Evolutionary conservation across 2,113 vertebrate genomes (phyloP).

Genomic region (Physeter macrocephalus): DNA sequence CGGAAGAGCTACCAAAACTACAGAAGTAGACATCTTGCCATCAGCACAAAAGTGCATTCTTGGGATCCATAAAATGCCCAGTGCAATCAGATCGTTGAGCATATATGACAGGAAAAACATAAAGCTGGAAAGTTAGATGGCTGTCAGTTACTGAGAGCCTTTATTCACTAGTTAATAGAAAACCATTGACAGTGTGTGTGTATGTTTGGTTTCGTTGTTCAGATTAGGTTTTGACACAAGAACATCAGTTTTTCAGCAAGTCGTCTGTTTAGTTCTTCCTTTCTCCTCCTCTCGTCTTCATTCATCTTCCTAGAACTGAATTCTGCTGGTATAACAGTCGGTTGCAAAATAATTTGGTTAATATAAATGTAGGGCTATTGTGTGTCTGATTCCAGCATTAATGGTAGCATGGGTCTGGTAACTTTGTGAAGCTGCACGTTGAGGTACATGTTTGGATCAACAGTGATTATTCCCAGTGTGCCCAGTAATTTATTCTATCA

Average conservation of each 20-base stretch:
- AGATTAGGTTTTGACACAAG: background rate
- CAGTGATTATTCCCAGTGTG: too few relatives aligned
- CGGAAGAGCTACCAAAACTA: background rate
- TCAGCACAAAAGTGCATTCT: background rate
- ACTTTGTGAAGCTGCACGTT: background rate
- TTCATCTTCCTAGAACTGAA: slow-evolving; percentile 11
- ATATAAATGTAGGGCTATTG: background rate
- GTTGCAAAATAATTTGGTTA: background rate
- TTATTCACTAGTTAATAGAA: background rate
- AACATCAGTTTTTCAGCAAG: background rate
- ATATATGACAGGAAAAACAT: background rate
- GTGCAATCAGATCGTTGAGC: background rate
- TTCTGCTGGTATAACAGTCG: background rate
- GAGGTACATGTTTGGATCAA: background rate
- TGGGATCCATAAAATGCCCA: background rate
- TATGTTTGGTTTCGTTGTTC: background rate
- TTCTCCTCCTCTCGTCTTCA: background rate
- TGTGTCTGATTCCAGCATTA: background rate
- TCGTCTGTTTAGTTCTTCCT: background rate
- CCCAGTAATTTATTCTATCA: background rate
- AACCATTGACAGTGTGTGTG: background rate
- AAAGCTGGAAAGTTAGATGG: background rate
- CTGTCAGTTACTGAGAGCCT: background rate
- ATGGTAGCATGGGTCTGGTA: background rate
- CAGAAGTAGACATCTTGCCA: background rate